These are phyloP conservation scores for Stenurella melanura DNA, from an alignment of 2,888 invertebrate genomes.

Conservation along the genomic window DNA sequence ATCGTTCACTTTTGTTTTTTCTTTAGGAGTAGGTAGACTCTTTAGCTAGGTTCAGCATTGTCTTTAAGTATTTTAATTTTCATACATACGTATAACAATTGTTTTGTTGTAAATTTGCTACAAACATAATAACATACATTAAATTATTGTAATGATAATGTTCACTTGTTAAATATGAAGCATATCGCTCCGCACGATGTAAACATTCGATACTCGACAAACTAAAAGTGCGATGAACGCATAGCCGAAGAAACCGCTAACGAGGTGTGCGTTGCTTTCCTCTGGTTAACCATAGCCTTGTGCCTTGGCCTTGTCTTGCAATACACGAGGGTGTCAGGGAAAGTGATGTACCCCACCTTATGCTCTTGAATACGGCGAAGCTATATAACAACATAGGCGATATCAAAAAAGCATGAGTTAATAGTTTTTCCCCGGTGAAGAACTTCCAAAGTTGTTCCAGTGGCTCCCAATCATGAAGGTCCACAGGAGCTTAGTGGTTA, in stretches of 20 bases:
- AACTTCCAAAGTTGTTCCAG: slow-evolving; percentile 60
- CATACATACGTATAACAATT: too few relatives aligned
- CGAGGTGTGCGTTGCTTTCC: slow-evolving; percentile 20
- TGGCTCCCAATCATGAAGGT: slow-evolving; percentile 75
- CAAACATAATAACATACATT: too few relatives aligned
- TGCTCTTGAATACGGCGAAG: slow-evolving; percentile 55
- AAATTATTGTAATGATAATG: too few relatives aligned
- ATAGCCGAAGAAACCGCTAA: neutral
- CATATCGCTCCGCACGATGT: neutral
- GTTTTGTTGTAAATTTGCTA: too few relatives aligned
- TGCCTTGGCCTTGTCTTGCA: slow-evolving; percentile 64
- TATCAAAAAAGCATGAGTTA: slow-evolving; percentile 62
- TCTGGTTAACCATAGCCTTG: slow-evolving; percentile 53
- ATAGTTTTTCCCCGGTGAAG: slow-evolving; percentile 67
- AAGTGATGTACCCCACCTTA: slow-evolving; percentile 52
- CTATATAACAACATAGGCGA: slow-evolving; percentile 66
- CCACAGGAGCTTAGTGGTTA: slow-evolving; percentile 79
- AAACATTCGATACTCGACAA: neutral
- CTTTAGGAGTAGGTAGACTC: too few relatives aligned
- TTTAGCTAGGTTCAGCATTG: too few relatives aligned
- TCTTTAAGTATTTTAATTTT: too few relatives aligned
- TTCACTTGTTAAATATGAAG: neutral
- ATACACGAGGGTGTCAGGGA: slow-evolving; percentile 56
- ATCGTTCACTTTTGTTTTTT: too few relatives aligned
- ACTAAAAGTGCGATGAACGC: neutral